Percentiles rank a stretch among this genome's conserved stretches.
Conservation (phyloP, 2,888 invertebrate species). For the Pardosa pseudoannulata region DNA sequence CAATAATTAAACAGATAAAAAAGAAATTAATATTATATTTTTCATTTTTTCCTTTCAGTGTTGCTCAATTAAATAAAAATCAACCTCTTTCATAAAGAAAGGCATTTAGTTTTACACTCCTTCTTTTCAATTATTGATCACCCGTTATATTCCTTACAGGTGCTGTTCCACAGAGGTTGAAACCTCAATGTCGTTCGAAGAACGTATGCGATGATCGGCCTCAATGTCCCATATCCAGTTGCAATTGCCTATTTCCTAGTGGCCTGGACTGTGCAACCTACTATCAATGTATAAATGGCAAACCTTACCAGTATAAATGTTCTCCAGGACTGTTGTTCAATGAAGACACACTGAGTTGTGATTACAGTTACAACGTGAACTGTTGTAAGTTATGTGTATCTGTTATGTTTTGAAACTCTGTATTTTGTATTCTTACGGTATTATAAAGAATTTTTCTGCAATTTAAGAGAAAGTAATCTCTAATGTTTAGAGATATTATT, state of each 20-base stretch:
- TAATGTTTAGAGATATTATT: too few relatives aligned
- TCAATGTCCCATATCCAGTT: conserved; percentile 29
- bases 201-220: conserved; percentile 38
- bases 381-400: conserved; percentile 53
- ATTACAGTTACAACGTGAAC: conserved; percentile 48
- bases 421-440: neutral
- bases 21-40: too few relatives aligned
- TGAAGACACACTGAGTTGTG: conserved; percentile 55
- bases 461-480: neutral
- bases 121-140: neutral
- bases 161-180: neutral
- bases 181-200: neutral
- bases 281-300: conserved; percentile 61
- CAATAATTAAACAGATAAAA: too few relatives aligned
- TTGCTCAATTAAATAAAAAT: too few relatives aligned
- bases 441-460: neutral
- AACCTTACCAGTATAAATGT: conserved; percentile 47
- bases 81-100: too few relatives aligned
- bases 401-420: neutral
- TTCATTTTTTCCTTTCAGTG: too few relatives aligned
- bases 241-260: conserved; percentile 59
- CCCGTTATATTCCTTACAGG: neutral
- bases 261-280: conserved; percentile 56
- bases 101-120: too few relatives aligned
- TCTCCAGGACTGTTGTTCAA: conserved; percentile 71